Percentiles rank a stretch among this genome's conserved stretches.
Conservation (phyloP, 2,797 vertebrate genomes). For the Falco novaeseelandiae region DNA sequence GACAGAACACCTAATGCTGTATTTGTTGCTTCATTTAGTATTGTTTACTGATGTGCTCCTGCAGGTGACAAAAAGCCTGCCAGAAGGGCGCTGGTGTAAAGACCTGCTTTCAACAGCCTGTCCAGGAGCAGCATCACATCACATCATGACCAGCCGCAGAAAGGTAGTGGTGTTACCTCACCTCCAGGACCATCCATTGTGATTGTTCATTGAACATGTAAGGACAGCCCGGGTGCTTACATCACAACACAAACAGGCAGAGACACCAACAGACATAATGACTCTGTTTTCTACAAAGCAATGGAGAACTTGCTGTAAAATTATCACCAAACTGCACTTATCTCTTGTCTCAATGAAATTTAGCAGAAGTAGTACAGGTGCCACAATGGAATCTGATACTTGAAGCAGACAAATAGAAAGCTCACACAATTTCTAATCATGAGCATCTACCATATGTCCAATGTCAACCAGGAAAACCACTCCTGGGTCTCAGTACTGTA, state of each 20-base stretch:
- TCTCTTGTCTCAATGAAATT: not conserved
- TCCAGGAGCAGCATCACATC: not conserved
- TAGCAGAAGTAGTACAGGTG: not conserved
- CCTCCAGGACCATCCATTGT: not conserved
- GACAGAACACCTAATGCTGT: not conserved
- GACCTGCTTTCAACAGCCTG: not conserved
- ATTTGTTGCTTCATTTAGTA: not conserved
- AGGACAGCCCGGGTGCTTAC: not conserved
- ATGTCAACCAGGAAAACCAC: not conserved
- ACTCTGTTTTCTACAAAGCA: not conserved
- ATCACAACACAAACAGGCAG: not conserved
- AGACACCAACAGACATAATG: not conserved
- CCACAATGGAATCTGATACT: not conserved
- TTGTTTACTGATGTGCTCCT: not conserved
- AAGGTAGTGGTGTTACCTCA: not conserved
- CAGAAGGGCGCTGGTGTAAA: not conserved
- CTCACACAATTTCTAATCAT: not conserved
- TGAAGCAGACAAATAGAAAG: not conserved
- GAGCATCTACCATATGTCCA: not conserved
- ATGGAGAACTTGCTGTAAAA: not conserved
- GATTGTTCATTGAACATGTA: accelerated
- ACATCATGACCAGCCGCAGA: not conserved
- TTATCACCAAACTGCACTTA: not conserved
- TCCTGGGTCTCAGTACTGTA: not conserved
- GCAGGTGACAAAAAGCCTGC: not conserved